Base-by-base conservation (phyloP, 2,797 vertebrate genomes). In the Pygocentrus nattereri region DNA sequence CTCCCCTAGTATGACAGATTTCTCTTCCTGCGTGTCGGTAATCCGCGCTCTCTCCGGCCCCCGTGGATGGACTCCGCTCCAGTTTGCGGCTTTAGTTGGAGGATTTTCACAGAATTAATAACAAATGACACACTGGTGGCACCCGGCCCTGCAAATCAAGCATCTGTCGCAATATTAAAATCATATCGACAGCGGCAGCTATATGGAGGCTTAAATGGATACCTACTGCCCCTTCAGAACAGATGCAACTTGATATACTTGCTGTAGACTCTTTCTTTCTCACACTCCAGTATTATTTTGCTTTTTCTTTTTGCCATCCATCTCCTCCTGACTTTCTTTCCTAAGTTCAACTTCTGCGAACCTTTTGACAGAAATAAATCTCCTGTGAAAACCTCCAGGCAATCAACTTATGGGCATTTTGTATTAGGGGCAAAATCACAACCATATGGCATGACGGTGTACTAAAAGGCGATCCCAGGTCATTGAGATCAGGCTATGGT, bases 71-170 rank as follows among this genome's bases (percentile, higher is more conserved):
- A 76, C n/a, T 30, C 1, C 25, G 77, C 67, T 81, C 79, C 73
- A 77, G 82, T 79, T 81, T 77, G 74, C 47, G 76, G 84, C 79
- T 76, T 79, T 82, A 71, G 68, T 67, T 80, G 27, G n/a, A 76
- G 65, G 75, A 81, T 84, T 86, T 87, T 78, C 79, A 84, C 83
- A 81, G 78, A 84, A 82, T 82, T 83, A 81, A 82, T 76, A 82
- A 76, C 82, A 79, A 83, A 74, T 64, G 71, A 82, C 83, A 83
- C 65, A 76, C 59, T 31, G 59, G 38, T 58, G 74, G 81, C 10
- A 68, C 74, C 49, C 58, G 52, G 70, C 56, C 54, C 56, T 30
- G 41, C 44, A 52, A 56, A 83, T 74, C 65, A 64, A 56, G 72
- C 83, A 77, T 82, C 86, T 83, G 81, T 68, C 74, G 27, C 49